phyloP scores from a whole-genome alignment of 2,797 vertebrate species.

The Todus mexicanus region DNA sequence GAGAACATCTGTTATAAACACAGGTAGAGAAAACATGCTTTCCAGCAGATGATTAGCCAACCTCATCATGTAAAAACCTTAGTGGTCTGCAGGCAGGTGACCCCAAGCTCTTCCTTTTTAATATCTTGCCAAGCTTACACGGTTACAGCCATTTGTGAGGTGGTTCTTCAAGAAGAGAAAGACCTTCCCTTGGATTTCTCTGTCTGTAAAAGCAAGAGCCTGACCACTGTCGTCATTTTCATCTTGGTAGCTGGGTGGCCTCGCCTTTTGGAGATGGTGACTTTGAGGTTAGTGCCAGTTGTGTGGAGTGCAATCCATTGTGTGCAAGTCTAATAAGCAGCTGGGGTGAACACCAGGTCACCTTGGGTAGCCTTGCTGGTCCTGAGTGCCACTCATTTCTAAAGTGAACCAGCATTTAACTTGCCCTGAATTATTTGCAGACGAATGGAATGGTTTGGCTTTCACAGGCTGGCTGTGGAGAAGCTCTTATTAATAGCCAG shows the following conservation, averaged over 20 bases:
- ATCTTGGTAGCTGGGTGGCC: neutral
- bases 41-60: neutral
- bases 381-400: neutral
- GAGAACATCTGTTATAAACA: neutral
- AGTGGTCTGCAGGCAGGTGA: neutral
- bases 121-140: neutral
- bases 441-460: neutral
- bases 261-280: neutral
- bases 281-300: neutral
- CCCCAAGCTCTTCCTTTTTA: neutral
- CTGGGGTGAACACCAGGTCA: neutral
- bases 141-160: neutral
- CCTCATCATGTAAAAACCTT: neutral
- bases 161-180: neutral
- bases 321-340: neutral
- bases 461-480: neutral
- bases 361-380: neutral
- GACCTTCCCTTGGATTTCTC: neutral
- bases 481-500: neutral
- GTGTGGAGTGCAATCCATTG: neutral
- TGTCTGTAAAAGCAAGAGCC: neutral
- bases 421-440: neutral
- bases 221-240: neutral
- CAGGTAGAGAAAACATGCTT: neutral
- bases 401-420: neutral